phyloP scores from a whole-genome alignment of 2,797 vertebrate genomes.

The Clarias laeviceps region DNA sequence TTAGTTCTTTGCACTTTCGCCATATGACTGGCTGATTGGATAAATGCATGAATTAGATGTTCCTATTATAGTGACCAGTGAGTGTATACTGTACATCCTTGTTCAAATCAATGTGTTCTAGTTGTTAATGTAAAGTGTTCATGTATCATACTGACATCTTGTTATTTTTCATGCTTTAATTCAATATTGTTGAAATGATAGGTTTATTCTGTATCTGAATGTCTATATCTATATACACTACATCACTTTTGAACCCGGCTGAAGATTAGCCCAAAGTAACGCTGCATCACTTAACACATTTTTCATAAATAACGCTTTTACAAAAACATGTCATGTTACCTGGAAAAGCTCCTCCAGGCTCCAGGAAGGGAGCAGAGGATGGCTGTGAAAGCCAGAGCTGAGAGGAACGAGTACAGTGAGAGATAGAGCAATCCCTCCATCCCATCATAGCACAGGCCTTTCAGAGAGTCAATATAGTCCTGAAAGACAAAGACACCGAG shows the following conservation, averaged over 20 bases:
- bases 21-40: neutral
- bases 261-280: neutral
- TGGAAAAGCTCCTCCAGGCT: slow-evolving; percentile 89
- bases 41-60: neutral
- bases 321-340: slow-evolving; percentile 65
- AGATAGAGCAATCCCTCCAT: slow-evolving; percentile 87
- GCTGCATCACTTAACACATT: neutral
- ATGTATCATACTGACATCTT: neutral
- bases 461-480: slow-evolving; percentile 88
- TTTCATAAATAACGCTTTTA: neutral
- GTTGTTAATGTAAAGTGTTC: neutral
- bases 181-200: neutral
- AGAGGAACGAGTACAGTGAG: slow-evolving; percentile 83
- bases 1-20: neutral
- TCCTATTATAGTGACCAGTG: slow-evolving; percentile 10
- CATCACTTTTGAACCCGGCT: neutral
- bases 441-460: slow-evolving; percentile 89
- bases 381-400: slow-evolving; percentile 83
- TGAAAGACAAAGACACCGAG: slow-evolving; percentile 54
- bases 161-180: neutral
- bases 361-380: slow-evolving; percentile 88
- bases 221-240: neutral
- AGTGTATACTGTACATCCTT: neutral
- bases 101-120: neutral
- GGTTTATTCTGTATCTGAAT: neutral